Conservation (phyloP, 1,140 invertebrate genomes). For the Leptopilina clavipes region DNA sequence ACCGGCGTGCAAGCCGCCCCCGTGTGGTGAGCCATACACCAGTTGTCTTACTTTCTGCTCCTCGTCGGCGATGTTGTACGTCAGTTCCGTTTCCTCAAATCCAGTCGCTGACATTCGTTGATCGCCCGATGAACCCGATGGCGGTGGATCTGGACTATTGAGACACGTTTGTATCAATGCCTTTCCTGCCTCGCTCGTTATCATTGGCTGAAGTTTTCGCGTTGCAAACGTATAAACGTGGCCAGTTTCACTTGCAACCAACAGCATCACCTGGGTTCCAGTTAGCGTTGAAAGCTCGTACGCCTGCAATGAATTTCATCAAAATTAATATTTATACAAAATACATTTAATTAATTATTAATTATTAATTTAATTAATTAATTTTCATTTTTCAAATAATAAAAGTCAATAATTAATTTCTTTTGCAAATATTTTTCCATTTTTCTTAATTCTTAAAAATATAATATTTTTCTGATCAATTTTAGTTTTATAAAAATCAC, state of each 20-base stretch:
- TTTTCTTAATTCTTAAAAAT: neutral
- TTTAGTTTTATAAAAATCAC: neutral
- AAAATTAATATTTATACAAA: slow-evolving; percentile 30
- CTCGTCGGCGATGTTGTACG: slow-evolving; percentile 95
- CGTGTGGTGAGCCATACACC: slow-evolving; percentile 86
- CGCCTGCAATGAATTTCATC: slow-evolving; percentile 81
- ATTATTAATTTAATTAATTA: no score
- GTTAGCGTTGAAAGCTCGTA: slow-evolving; percentile 99
- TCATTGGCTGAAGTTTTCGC: slow-evolving; percentile 99
- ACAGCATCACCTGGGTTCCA: slow-evolving; percentile 98
- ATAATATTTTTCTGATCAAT: no score
- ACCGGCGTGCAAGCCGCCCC: slow-evolving; percentile 76
- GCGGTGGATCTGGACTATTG: slow-evolving; percentile 95
- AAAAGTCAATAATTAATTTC: no score
- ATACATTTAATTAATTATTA: neutral
- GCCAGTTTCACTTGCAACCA: slow-evolving; percentile 96
- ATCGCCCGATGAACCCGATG: slow-evolving; percentile 83
- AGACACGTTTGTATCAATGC: slow-evolving; percentile 98
- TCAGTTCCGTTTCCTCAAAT: slow-evolving; percentile 98
- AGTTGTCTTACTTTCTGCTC: slow-evolving; percentile 97
- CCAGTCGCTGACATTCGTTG: slow-evolving; percentile 98
- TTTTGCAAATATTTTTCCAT: no score
- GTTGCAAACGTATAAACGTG: slow-evolving; percentile 99
- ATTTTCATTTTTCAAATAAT: no score
- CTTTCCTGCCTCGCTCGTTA: slow-evolving; percentile 98